Percentiles rank a stretch among this genome's conserved stretches.
Conservation (phyloP, 2,888 invertebrate genomes). For the Atherix ibis region DNA sequence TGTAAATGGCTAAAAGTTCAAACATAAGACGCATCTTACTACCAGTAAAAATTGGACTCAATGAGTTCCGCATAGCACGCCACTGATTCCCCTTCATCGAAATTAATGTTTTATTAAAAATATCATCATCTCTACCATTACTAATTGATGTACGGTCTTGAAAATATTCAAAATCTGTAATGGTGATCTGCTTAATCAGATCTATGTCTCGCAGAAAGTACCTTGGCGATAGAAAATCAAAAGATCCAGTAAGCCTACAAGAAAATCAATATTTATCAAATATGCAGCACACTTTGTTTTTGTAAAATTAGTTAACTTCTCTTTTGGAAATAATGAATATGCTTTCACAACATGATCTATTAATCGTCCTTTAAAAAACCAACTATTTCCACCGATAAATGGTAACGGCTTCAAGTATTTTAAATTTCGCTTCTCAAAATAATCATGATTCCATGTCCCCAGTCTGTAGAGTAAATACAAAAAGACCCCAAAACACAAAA, state of each 20-base stretch:
- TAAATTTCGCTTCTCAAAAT: not conserved
- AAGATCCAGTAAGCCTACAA: not conserved
- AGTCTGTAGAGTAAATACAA: not conserved
- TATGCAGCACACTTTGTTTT: too few species aligned
- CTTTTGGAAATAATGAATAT: not conserved
- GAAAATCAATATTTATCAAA: not conserved
- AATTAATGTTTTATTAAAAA: not conserved
- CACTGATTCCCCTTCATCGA: not conserved
- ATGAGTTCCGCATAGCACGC: not conserved
- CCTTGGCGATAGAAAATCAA: not conserved
- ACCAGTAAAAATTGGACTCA: constrained; percentile 26
- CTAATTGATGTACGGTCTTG: not conserved
- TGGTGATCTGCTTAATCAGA: not conserved
- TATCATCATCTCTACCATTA: not conserved
- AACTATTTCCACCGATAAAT: not conserved
- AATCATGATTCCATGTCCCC: not conserved
- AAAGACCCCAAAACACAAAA: too few species aligned
- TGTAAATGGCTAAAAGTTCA: constrained; percentile 9
- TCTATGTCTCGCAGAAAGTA: not conserved
- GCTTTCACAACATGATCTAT: not conserved
- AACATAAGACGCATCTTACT: constrained; percentile 35
- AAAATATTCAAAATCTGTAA: not conserved
- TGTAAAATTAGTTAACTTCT: not conserved
- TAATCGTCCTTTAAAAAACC: not conserved
- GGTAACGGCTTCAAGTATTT: not conserved